A percentile compares a stretch with the other conserved stretches of the same genome.
These are phyloP conservation scores for Camponotus vicinus DNA, from an alignment of 1,140 invertebrate genomes.

Conservation along the genomic window DNA sequence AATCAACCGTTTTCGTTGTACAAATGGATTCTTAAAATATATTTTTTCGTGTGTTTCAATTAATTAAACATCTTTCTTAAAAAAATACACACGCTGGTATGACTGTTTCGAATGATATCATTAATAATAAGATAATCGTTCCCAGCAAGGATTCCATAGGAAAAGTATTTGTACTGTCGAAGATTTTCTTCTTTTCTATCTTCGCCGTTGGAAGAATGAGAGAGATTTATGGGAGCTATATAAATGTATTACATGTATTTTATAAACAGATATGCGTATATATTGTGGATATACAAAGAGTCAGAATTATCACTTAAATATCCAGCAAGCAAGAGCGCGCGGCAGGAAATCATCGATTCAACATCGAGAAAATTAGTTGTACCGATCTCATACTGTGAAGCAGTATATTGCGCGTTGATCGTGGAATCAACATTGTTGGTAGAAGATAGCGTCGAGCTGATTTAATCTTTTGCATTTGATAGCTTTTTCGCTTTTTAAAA, in stretches of 20 bases:
- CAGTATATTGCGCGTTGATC: no score
- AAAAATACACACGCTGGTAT: not conserved
- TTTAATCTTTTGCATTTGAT: no score
- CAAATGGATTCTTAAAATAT: not conserved
- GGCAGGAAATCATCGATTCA: not conserved
- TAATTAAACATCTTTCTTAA: constrained; percentile 17
- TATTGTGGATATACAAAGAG: constrained; percentile 66
- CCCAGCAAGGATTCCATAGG: not conserved
- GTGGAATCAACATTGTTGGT: no score
- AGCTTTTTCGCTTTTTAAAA: no score
- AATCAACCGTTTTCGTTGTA: not conserved
- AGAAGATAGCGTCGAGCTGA: no score
- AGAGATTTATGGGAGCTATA: constrained; percentile 61
- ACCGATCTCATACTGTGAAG: not conserved
- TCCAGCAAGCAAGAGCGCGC: constrained; percentile 1
- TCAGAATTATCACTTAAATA: constrained; percentile 63
- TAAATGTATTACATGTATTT: constrained; percentile 83
- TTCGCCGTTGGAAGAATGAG: not conserved
- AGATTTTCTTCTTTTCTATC: constrained; percentile 3
- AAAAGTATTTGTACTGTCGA: constrained; percentile 33
- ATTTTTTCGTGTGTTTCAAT: not conserved
- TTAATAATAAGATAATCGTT: constrained; percentile 1
- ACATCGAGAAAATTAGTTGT: not conserved
- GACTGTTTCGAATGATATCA: constrained; percentile 35
- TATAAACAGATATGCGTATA: constrained; percentile 79